phyloP scores from a whole-genome alignment of 1,140 invertebrate species.

The Leptinotarsa lineolata region DNA sequence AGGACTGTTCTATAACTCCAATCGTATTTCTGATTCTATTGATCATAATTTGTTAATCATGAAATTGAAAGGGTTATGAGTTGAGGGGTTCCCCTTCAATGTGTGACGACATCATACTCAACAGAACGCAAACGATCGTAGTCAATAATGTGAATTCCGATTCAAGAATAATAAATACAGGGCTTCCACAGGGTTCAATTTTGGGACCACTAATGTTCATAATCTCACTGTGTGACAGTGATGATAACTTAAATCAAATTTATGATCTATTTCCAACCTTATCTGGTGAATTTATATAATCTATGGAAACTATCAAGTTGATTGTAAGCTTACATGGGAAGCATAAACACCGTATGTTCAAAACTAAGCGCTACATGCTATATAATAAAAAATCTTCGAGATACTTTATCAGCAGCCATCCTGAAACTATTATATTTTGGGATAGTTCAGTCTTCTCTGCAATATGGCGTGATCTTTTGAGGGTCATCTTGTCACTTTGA shows the following conservation, averaged over 20 bases:
- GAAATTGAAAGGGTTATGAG: background rate
- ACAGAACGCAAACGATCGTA: background rate
- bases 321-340: background rate
- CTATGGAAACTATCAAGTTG: background rate
- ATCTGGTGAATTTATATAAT: background rate
- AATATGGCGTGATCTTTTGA: no score
- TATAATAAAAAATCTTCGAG: background rate
- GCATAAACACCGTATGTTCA: background rate
- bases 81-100: background rate
- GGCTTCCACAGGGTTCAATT: background rate
- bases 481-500: no score
- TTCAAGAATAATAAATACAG: background rate
- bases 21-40: background rate
- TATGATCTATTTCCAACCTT: no score
- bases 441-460: background rate
- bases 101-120: background rate
- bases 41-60: background rate
- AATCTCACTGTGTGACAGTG: background rate
- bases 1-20: background rate
- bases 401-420: background rate
- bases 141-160: background rate
- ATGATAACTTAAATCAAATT: no score
- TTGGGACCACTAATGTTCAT: background rate
- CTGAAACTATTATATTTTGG: background rate
- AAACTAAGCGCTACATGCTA: background rate